phyloP scores from a whole-genome alignment of 2,888 invertebrate species.

The Stictocephala bisonia region DNA sequence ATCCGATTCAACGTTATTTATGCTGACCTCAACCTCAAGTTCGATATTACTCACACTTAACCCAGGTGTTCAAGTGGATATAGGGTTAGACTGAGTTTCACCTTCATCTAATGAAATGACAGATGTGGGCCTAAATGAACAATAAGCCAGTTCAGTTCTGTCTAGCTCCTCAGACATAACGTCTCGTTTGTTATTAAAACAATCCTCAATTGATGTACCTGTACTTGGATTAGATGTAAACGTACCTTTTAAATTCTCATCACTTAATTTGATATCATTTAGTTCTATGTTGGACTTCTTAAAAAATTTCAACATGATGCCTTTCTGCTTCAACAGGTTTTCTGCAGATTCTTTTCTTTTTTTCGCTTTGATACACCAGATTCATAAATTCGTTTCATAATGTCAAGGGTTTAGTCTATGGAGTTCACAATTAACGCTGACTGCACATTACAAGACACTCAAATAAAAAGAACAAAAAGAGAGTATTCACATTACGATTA shows the following conservation, averaged over 20 bases:
- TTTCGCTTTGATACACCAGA: neutral
- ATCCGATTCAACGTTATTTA: neutral
- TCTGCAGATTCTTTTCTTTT: too few relatives aligned
- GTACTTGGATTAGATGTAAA: neutral
- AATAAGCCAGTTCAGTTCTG: too few relatives aligned
- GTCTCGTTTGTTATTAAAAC: too few relatives aligned
- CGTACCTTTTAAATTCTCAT: neutral
- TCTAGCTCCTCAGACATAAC: too few relatives aligned
- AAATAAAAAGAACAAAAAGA: neutral
- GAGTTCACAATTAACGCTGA: neutral
- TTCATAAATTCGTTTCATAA: too few relatives aligned
- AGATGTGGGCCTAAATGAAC: neutral
- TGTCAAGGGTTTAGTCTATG: neutral
- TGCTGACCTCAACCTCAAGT: too few relatives aligned
- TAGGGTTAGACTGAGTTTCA: neutral
- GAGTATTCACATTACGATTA: too few relatives aligned
- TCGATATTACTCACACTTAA: neutral
- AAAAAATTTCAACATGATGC: neutral
- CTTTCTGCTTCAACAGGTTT: neutral
- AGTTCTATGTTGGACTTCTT: neutral
- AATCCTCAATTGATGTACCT: neutral
- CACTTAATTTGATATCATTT: too few relatives aligned
- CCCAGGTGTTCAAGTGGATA: neutral
- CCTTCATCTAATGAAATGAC: neutral
- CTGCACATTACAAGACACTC: neutral